phyloP scores from a whole-genome alignment of 2,113 vertebrate species.

The Nematolebias whitei region DNA sequence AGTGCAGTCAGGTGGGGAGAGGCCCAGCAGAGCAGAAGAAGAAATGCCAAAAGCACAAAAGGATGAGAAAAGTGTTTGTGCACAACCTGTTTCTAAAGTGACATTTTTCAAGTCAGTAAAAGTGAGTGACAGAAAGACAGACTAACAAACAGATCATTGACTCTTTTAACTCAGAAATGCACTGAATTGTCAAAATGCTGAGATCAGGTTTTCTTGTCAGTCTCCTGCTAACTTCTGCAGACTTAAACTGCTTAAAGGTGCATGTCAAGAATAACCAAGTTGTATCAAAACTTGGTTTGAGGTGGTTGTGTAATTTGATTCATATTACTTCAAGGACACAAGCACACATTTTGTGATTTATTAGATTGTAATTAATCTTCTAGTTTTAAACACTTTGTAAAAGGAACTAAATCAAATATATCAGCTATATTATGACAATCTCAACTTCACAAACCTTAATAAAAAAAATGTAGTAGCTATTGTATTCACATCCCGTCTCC shows the following conservation, averaged over 20 bases:
- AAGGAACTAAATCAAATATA: too few relatives aligned
- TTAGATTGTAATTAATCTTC: too few relatives aligned
- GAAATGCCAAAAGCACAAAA: constrained; percentile 9
- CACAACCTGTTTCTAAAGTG: constrained; percentile 14
- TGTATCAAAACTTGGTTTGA: neutral
- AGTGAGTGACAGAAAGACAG: neutral
- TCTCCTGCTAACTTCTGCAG: constrained; percentile 9
- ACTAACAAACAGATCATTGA: constrained; percentile 11
- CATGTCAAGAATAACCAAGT: constrained; percentile 31
- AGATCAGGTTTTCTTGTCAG: constrained; percentile 31
- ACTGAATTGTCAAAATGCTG: constrained; percentile 34
- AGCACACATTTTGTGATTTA: too few relatives aligned
- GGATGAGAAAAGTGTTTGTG: neutral
- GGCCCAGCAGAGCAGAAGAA: neutral
- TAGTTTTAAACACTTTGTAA: too few relatives aligned
- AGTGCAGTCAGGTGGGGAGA: neutral
- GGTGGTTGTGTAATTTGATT: too few relatives aligned
- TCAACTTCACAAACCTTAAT: too few relatives aligned
- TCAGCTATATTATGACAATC: too few relatives aligned
- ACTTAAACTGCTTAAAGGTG: constrained; percentile 19
- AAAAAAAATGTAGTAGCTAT: too few relatives aligned
- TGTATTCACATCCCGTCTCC: too few relatives aligned
- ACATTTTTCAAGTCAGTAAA: constrained; percentile 9
- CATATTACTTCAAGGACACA: too few relatives aligned
- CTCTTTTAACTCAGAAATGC: constrained; percentile 4